Percentiles rank a stretch among this genome's conserved stretches.
phyloP scores from a whole-genome alignment of 2,888 invertebrate species.

The Leptothorax acervorum region DNA sequence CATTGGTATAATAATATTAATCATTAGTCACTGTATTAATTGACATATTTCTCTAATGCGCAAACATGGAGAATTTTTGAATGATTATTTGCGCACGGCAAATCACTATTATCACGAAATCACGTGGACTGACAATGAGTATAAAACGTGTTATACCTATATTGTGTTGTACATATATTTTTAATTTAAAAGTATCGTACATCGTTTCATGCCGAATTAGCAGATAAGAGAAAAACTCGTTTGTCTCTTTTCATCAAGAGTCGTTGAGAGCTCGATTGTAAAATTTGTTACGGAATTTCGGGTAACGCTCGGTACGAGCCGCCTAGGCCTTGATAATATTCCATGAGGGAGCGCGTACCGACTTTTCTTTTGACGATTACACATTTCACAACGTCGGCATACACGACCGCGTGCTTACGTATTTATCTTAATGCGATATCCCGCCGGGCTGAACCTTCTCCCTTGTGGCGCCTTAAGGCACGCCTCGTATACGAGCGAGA shows the following conservation, averaged over 20 bases:
- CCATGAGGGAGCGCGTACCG: neutral
- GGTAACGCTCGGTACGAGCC: constrained; percentile 3
- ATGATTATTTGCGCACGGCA: neutral
- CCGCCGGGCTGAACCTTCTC: constrained; percentile 26
- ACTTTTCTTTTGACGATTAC: constrained; percentile 55
- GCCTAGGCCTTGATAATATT: constrained; percentile 14
- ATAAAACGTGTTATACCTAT: neutral
- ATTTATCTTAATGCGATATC: constrained; percentile 68
- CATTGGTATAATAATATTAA: neutral
- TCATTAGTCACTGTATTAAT: neutral
- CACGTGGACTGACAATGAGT: too few relatives aligned
- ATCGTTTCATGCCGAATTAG: neutral
- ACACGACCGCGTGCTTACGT: constrained; percentile 57
- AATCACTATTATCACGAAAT: neutral
- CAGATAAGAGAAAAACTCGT: neutral
- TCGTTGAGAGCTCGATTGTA: constrained; percentile 17
- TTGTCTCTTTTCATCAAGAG: neutral
- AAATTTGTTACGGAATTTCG: constrained; percentile 16
- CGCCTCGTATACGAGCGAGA: constrained; percentile 48
- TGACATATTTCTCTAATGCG: neutral
- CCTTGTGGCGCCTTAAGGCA: constrained; percentile 31
- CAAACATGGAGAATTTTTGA: neutral
- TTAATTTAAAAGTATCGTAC: neutral
- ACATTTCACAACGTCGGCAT: constrained; percentile 42
- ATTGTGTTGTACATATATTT: neutral